These are phyloP conservation scores for Myrmophylax atrothorax DNA, from an alignment of 2,113 vertebrate species.

Conservation along the genomic window DNA sequence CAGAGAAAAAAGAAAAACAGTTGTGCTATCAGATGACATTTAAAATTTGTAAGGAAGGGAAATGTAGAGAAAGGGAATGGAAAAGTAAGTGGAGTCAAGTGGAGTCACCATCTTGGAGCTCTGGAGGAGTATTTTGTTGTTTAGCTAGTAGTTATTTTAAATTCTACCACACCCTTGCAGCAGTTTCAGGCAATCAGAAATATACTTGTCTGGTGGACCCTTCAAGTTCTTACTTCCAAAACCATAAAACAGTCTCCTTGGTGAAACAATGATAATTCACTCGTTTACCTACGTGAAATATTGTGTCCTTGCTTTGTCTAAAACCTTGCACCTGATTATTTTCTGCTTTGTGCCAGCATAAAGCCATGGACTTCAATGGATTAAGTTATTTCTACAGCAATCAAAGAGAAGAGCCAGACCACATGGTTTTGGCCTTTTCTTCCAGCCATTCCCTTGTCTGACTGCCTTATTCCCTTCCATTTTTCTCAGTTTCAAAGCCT, in stretches of 20 bases:
- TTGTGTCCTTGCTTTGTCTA: neutral
- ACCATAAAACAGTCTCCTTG: neutral
- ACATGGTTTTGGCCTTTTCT: neutral
- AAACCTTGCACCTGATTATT: neutral
- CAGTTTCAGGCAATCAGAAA: neutral
- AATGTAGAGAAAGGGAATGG: neutral
- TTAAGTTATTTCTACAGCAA: neutral
- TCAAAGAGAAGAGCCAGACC: neutral
- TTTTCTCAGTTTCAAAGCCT: neutral
- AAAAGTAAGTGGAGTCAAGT: neutral
- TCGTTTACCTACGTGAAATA: neutral
- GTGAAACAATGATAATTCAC: neutral
- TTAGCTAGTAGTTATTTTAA: neutral
- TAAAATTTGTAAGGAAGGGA: neutral
- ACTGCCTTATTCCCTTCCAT: neutral
- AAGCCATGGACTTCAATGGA: neutral
- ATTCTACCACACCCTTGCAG: neutral
- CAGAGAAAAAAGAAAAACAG: neutral
- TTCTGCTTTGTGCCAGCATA: neutral
- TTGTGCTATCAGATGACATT: neutral
- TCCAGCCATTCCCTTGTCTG: neutral
- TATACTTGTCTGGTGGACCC: neutral
- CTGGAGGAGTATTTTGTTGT: neutral
- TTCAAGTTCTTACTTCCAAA: neutral
- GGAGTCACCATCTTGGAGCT: neutral